A percentile compares a stretch with the other conserved stretches of the same genome.
Evolutionary conservation across 2,113 vertebrate species (phyloP).

Genomic region (Gymnorhina tibicen): DNA sequence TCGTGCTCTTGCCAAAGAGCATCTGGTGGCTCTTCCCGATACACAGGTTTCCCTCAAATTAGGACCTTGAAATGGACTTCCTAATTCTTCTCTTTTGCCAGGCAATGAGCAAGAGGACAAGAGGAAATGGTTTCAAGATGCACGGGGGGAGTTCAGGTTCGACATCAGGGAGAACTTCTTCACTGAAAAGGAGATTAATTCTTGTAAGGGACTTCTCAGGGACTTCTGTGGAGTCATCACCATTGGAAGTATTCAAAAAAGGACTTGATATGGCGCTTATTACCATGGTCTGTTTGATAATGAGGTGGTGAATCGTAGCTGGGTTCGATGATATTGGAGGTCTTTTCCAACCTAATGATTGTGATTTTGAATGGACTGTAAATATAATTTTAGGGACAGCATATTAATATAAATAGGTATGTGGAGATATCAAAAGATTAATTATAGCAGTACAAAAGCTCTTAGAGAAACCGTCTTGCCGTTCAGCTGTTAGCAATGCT

Average conservation of each 20-base stretch:
- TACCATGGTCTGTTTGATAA: not conserved
- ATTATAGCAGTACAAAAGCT: constrained; percentile 30
- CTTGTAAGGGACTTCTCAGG: not conserved
- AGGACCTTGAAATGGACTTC: not conserved
- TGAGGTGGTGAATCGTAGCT: not conserved
- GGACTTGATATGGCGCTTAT: not conserved
- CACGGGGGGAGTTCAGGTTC: not conserved
- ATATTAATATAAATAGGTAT: not conserved
- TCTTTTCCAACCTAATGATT: not conserved
- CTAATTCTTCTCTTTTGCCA: not conserved
- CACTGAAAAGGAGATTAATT: not conserved
- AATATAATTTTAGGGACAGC: constrained; percentile 19
- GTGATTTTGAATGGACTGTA: not conserved
- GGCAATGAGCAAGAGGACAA: not conserved
- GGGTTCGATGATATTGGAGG: rapidly evolving
- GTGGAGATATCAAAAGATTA: constrained; percentile 42
- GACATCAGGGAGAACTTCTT: not conserved
- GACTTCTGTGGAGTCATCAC: not conserved
- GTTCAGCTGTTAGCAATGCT: constrained; percentile 52
- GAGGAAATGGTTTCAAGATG: not conserved
- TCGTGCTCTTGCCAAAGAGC: not conserved
- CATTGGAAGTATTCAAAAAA: not conserved
- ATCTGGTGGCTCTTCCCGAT: not conserved
- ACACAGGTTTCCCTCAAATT: not conserved
- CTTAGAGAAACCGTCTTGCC: constrained; percentile 41